A percentile compares a stretch with the other conserved stretches of the same genome.
These are phyloP conservation scores for Horisme vitalbata DNA, from an alignment of 2,888 invertebrate species.

Conservation along the genomic window DNA sequence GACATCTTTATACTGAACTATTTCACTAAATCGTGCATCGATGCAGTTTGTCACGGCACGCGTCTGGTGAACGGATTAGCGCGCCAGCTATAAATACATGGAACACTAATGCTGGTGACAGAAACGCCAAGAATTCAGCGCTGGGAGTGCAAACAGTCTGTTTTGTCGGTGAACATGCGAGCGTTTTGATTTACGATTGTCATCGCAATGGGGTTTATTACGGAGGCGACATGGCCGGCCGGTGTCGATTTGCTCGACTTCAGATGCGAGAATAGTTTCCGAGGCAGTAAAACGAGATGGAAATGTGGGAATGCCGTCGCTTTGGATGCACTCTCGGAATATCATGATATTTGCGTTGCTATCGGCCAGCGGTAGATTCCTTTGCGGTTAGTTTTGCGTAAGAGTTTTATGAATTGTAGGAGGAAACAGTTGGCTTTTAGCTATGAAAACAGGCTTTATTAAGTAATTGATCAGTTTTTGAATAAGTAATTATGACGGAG, in stretches of 20 bases:
- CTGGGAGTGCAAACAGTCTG: constrained; percentile 33
- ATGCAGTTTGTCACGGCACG: constrained; percentile 39
- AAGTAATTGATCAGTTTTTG: too few species aligned
- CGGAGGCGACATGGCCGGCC: constrained; percentile 23
- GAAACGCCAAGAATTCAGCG: constrained; percentile 31
- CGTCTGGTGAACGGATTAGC: constrained; percentile 44
- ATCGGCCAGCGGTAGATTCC: constrained; percentile 4
- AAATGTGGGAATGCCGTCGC: constrained; percentile 22
- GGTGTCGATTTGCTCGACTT: constrained; percentile 28
- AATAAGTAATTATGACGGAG: too few species aligned
- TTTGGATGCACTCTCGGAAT: constrained; percentile 24
- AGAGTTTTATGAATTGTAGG: neutral
- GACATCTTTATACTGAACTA: constrained; percentile 51
- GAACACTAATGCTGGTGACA: constrained; percentile 54
- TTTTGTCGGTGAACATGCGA: constrained; percentile 33
- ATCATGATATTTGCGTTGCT: constrained; percentile 30
- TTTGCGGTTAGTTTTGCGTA: neutral
- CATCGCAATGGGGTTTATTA: constrained; percentile 37
- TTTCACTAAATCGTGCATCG: constrained; percentile 35
- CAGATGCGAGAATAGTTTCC: constrained; percentile 24
- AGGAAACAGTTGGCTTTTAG: neutral
- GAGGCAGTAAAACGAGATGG: constrained; percentile 19
- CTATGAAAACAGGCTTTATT: too few species aligned
- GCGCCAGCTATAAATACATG: constrained; percentile 58
- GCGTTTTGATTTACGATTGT: constrained; percentile 40